Percentiles rank a stretch among this genome's conserved stretches.
Evolutionary conservation across 1,140 invertebrate species (phyloP).

Genomic region (Epicauta chinensis): DNA sequence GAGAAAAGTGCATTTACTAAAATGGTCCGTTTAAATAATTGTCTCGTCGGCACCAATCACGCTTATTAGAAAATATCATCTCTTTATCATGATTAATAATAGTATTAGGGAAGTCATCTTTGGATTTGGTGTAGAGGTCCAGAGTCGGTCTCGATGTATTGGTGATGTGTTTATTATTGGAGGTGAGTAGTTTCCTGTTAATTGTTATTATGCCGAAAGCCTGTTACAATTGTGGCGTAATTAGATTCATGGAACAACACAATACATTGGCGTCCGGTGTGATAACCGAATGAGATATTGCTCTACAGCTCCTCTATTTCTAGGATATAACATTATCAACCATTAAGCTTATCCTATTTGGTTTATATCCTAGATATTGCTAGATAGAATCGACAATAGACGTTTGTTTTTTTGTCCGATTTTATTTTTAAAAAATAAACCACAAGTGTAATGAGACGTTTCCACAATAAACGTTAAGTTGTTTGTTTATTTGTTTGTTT

Average conservation of each 20-base stretch:
- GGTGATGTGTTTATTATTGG: constrained; percentile 5
- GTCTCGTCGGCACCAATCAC: background rate
- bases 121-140: no score
- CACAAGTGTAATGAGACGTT: no score
- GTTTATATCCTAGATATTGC: background rate
- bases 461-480: no score
- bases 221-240: constrained; percentile 20
- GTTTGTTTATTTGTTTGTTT: no score
- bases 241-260: constrained; percentile 18
- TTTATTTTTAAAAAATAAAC: no score
- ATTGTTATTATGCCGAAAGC: constrained; percentile 18
- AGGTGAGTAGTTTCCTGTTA: constrained; percentile 21
- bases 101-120: no score
- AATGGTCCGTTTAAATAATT: constrained; percentile 18
- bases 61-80: constrained; percentile 1
- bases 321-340: constrained; percentile 9
- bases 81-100: constrained; percentile 12
- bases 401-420: no score
- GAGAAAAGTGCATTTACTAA: constrained; percentile 26
- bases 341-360: constrained; percentile 9
- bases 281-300: constrained; percentile 14
- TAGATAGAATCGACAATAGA: no score
- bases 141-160: no score
- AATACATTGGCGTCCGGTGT: constrained; percentile 14
- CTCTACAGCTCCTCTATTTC: constrained; percentile 1